Evolutionary conservation across 2,113 vertebrate species (phyloP), one percentile per base, ranked within the genome.

Genomic region (Callipepla californica): DNA sequence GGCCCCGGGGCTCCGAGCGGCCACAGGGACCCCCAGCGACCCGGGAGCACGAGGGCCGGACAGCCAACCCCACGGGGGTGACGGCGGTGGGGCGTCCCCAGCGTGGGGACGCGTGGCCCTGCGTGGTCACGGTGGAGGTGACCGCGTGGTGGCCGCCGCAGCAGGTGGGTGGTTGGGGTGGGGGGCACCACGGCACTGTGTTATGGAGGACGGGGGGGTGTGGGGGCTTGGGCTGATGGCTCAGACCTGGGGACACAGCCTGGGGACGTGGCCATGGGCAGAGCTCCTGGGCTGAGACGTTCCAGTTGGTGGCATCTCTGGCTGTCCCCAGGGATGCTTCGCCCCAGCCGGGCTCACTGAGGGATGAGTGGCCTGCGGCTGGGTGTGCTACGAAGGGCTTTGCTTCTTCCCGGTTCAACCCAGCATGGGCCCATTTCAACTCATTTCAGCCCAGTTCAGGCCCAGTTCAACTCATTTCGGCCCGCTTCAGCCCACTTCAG

Each of bases 311-410:
- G 69, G 34, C 34, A 63, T 15, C 32, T 61, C 26, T 28, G 3
- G 3, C 6, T 21, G 40, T 42, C 23, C 17, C 28, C 78, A 4
- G 44, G 23, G 53, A 10, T 18, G 34, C 50, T 62, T 38, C 17
- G 28, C 5, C 13, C 42, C 58, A 1, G 0, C 10, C 2, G 12
- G 7, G 14, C 38, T 15, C 53, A 1, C 4, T 22, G 21, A 7
- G 13, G 11, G 61, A 11, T 8, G 42, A 22, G 44, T 0, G 0
- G 6, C 26, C 3, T 11, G n/a, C 13, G 3, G 47, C 34, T 25
- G 23, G 1, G 19, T 2, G 22, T 4, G 48, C 16, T 11, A 15
- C 25, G 18, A 7, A 15, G 26, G 22, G 42, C 25, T 55, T n/a
- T 15, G 23, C 11, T n/a, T 20, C 30, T 32, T 32, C 48, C 38